Conservation (phyloP, 2,113 vertebrate species). For the Ahaetulla prasina region DNA sequence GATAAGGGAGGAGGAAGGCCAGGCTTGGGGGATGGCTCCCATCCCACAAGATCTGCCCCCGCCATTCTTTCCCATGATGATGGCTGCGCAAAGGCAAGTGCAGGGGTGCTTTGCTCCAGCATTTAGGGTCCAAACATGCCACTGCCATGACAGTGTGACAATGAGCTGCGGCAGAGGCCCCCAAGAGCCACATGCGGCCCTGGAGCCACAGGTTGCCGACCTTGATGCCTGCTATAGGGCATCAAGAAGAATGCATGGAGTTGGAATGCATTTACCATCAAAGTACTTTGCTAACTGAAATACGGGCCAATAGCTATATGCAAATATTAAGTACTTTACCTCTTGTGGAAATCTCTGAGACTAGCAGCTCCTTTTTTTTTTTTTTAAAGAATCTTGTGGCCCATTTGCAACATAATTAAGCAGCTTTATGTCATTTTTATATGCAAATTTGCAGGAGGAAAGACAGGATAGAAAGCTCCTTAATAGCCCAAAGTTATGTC, state of each 20-base stretch:
- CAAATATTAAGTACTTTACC: background rate
- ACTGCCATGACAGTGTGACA: too few relatives aligned
- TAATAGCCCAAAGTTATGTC: slow-evolving; percentile 11
- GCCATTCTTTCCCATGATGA: too few relatives aligned
- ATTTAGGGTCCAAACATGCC: too few relatives aligned
- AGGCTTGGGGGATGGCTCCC: too few relatives aligned
- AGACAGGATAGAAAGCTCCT: background rate
- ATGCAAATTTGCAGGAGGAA: background rate
- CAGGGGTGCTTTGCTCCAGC: too few relatives aligned
- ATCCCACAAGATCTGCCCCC: too few relatives aligned
- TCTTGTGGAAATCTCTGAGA: background rate
- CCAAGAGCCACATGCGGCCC: too few relatives aligned
- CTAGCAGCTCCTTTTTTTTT: background rate
- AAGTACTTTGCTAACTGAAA: background rate
- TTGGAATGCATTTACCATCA: background rate
- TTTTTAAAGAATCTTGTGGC: background rate
- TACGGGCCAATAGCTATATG: slow-evolving; percentile 3
- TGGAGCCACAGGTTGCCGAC: too few relatives aligned
- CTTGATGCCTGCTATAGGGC: background rate
- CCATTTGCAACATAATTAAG: background rate
- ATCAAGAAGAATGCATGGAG: background rate
- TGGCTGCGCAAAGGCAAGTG: too few relatives aligned
- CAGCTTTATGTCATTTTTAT: background rate
- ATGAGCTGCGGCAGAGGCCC: too few relatives aligned
- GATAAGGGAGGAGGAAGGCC: too few relatives aligned